These are phyloP conservation scores for Thymelicus sylvestris DNA, from an alignment of 2,888 invertebrate species.

Conservation along the genomic window DNA sequence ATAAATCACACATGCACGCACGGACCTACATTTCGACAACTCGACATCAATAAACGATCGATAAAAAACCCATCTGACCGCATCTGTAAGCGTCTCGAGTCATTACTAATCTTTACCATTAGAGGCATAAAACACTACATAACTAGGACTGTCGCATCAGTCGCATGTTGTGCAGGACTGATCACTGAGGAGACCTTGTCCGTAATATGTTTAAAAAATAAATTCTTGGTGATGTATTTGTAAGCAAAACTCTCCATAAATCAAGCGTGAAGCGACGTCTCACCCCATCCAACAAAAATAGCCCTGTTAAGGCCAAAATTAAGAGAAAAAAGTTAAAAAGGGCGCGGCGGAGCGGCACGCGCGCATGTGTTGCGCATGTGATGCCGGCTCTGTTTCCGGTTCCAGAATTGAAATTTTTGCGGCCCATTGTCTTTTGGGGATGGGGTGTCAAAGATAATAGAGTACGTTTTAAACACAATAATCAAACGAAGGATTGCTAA, in stretches of 20 bases:
- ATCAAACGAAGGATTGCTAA: slow-evolving; percentile 11
- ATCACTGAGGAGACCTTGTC: neutral
- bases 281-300: slow-evolving; percentile 70
- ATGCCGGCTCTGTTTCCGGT: slow-evolving; percentile 73
- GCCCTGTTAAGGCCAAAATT: slow-evolving; percentile 61
- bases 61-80: slow-evolving; percentile 57
- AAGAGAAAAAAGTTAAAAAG: slow-evolving; percentile 71
- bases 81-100: slow-evolving; percentile 61
- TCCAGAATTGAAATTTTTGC: slow-evolving; percentile 67
- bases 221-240: slow-evolving; percentile 29
- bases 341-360: slow-evolving; percentile 62
- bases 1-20: slow-evolving; percentile 49
- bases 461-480: slow-evolving; percentile 35
- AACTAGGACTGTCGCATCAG: neutral
- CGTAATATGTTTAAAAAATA: slow-evolving; percentile 37
- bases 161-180: slow-evolving; percentile 43
- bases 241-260: slow-evolving; percentile 57
- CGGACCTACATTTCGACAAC: slow-evolving; percentile 56
- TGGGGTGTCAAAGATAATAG: slow-evolving; percentile 57
- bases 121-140: slow-evolving; percentile 56
- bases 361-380: slow-evolving; percentile 80
- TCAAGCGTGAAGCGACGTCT: slow-evolving; percentile 61
- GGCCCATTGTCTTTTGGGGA: slow-evolving; percentile 59
- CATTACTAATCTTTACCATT: slow-evolving; percentile 75
- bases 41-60: slow-evolving; percentile 65